phyloP scores from a whole-genome alignment of 2,797 vertebrate species.

The Chanos chanos region DNA sequence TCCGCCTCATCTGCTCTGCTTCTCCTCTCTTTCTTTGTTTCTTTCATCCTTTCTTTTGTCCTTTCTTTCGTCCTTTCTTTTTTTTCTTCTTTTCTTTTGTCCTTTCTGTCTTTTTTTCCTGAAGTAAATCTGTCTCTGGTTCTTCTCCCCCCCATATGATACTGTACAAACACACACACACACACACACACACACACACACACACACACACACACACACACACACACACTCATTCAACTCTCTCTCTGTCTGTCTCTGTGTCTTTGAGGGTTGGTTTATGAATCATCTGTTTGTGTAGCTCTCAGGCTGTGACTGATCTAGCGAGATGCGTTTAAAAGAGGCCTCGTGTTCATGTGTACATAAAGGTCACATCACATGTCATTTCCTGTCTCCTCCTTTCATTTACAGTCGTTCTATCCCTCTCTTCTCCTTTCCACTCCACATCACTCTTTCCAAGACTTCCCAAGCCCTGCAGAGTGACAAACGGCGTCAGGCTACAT shows the following conservation, averaged over 20 bases:
- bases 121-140: constrained; percentile 19
- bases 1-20: too few relatives aligned
- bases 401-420: neutral
- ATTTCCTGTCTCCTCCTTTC: constrained; percentile 24
- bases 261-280: constrained; percentile 29
- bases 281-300: constrained; percentile 34
- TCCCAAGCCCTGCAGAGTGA: too few relatives aligned
- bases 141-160: neutral
- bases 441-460: too few relatives aligned
- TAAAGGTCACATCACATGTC: constrained; percentile 36
- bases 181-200: constrained; percentile 5
- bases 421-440: neutral
- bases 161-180: neutral
- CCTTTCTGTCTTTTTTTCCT: too few relatives aligned
- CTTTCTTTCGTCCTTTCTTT: too few relatives aligned
- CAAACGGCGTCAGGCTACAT: neutral
- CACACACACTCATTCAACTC: neutral
- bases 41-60: too few relatives aligned
- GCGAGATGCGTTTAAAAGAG: constrained; percentile 29
- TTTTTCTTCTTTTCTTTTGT: too few relatives aligned
- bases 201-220: constrained; percentile 17
- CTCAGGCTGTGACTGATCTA: constrained; percentile 21
- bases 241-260: too few relatives aligned
- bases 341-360: constrained; percentile 23
- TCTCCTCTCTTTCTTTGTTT: too few relatives aligned